Evolutionary conservation across 2,888 invertebrate genomes (phyloP).

Genomic region (Erebia palarica): DNA sequence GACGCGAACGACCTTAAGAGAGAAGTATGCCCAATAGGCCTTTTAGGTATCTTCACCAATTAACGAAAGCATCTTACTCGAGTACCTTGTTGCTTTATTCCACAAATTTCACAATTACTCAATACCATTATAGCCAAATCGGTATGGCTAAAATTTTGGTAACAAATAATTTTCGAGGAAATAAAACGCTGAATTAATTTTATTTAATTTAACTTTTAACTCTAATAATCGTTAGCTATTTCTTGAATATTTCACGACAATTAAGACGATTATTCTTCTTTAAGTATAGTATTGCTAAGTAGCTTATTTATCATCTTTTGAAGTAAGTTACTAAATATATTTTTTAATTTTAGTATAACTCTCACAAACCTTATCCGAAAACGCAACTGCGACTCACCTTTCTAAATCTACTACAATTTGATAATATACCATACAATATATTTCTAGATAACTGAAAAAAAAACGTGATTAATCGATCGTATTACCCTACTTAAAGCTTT

Average conservation of each 20-base stretch:
- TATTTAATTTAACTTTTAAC: constrained; percentile 19
- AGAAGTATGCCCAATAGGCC: constrained; percentile 74
- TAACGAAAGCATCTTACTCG: constrained; percentile 61
- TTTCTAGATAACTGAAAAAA: too few species aligned
- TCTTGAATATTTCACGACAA: not conserved
- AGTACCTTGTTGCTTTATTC: constrained; percentile 41
- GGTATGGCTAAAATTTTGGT: constrained; percentile 25
- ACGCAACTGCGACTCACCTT: too few species aligned
- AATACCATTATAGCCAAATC: constrained; percentile 26
- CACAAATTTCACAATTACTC: constrained; percentile 34
- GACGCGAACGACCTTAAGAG: constrained; percentile 72
- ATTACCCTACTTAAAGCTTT: not conserved
- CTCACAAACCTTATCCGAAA: too few species aligned
- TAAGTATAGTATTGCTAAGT: not conserved
- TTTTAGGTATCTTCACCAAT: constrained; percentile 71
- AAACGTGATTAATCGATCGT: not conserved
- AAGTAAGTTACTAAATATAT: too few species aligned
- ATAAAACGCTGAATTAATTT: constrained; percentile 2
- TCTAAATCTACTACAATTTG: too few species aligned
- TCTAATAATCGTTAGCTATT: constrained; percentile 11
- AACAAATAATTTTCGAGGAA: constrained; percentile 14
- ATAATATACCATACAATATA: too few species aligned
- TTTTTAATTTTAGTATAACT: not conserved
- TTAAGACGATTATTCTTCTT: not conserved
- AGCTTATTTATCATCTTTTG: too few species aligned